A percentile compares a stretch with the other conserved stretches of the same genome.
Conservation (phyloP, 2,888 invertebrate genomes). For the Anorthoa munda region DNA sequence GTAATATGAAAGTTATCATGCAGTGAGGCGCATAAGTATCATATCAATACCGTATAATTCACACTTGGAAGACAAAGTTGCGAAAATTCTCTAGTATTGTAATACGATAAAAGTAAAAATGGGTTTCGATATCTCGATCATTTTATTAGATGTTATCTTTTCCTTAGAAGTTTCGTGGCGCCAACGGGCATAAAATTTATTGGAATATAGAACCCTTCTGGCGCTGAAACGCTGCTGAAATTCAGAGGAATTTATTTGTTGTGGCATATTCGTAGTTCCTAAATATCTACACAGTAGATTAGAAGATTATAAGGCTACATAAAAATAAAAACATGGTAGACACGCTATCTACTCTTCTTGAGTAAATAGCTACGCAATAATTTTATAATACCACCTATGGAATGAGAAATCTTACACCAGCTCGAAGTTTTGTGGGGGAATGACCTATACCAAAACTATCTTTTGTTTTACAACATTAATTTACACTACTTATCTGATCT, state of each 20-base stretch:
- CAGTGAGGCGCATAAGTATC: neutral
- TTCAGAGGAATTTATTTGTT: slow-evolving; percentile 11
- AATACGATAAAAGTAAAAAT: slow-evolving; percentile 38
- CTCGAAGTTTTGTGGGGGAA: neutral
- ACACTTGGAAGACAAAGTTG: slow-evolving; percentile 37
- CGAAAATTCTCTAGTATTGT: slow-evolving; percentile 30
- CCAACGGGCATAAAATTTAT: slow-evolving; percentile 34
- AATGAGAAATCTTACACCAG: too few relatives aligned
- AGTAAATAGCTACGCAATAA: neutral
- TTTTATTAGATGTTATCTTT: slow-evolving; percentile 53
- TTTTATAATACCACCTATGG: too few relatives aligned
- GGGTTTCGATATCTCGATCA: slow-evolving; percentile 49
- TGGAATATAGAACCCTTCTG: slow-evolving; percentile 2
- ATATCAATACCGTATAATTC: slow-evolving; percentile 34
- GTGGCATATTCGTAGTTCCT: neutral
- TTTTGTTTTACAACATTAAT: slow-evolving; percentile 39
- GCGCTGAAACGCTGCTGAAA: neutral
- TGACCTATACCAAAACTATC: neutral
- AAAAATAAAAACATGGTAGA: neutral
- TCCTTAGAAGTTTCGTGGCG: slow-evolving; percentile 46
- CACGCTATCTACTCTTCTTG: neutral
- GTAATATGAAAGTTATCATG: slow-evolving; percentile 34
- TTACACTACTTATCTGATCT: slow-evolving; percentile 16
- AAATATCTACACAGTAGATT: too few relatives aligned
- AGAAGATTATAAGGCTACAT: neutral